A percentile compares a stretch with the other conserved stretches of the same genome.
These are phyloP conservation scores for Plusia festucae DNA, from an alignment of 2,888 invertebrate genomes.

Conservation along the genomic window DNA sequence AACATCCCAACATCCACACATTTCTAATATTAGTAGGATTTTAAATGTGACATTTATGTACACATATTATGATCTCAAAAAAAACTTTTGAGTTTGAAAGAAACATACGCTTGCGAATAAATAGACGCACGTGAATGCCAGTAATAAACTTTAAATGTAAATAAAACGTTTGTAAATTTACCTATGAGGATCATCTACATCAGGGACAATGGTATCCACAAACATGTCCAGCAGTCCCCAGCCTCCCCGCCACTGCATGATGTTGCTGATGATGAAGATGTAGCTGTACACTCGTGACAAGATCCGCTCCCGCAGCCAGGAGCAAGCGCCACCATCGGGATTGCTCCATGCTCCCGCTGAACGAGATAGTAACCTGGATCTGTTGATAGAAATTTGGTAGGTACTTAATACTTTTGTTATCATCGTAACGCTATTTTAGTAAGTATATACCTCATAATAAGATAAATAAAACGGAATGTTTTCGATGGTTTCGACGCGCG, in stretches of 20 bases:
- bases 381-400: conserved; percentile 43
- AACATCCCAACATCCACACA: no score
- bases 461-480: no score
- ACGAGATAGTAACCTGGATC: conserved; percentile 73
- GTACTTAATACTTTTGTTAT: no score
- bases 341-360: conserved; percentile 74
- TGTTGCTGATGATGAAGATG: conserved; percentile 93
- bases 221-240: conserved; percentile 92
- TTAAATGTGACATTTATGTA: no score
- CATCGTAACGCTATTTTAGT: no score
- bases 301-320: conserved; percentile 77
- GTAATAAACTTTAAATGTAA: background rate
- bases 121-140: no score
- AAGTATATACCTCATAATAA: no score
- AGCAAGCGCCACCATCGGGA: conserved; percentile 61
- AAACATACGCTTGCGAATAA: no score
- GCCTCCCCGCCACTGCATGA: conserved; percentile 97
- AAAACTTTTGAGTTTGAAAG: no score
- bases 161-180: conserved; percentile 37
- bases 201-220: conserved; percentile 84
- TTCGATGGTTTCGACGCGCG: no score
- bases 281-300: conserved; percentile 93
- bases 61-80: no score
- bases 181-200: conserved; percentile 73
- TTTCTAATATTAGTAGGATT: no score